A percentile compares a stretch with the other conserved stretches of the same genome.
Conservation (phyloP, 2,888 invertebrate species). For the Lochmaea capreae region DNA sequence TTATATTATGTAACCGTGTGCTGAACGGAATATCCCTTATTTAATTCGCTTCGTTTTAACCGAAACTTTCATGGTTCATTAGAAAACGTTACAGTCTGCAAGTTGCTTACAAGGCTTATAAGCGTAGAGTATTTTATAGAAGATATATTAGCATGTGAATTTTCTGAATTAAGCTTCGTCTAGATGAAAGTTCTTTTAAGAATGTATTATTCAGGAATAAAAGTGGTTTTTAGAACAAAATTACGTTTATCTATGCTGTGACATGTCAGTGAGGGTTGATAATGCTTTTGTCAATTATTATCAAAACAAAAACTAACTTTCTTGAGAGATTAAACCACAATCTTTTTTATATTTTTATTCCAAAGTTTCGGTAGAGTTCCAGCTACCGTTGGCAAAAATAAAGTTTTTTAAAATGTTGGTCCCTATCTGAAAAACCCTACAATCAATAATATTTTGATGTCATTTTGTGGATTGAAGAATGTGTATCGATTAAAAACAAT, state of each 20-base stretch:
- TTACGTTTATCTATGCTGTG: background rate
- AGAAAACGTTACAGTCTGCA: slow-evolving; percentile 5
- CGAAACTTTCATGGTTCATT: slow-evolving; percentile 12
- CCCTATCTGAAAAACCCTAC: too few species aligned
- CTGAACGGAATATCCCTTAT: slow-evolving; percentile 19
- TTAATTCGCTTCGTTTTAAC: background rate
- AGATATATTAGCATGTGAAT: background rate
- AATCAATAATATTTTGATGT: too few species aligned
- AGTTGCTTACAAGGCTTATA: slow-evolving; percentile 8
- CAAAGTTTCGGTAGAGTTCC: too few species aligned
- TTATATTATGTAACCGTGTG: slow-evolving; percentile 1
- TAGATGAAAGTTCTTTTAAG: background rate
- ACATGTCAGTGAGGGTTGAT: too few species aligned
- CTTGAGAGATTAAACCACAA: too few species aligned
- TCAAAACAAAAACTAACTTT: too few species aligned
- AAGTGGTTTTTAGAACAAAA: background rate
- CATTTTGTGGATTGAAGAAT: too few species aligned
- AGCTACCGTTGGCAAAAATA: too few species aligned
- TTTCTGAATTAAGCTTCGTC: background rate
- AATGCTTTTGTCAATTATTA: background rate
- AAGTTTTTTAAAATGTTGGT: too few species aligned
- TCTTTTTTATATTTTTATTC: too few species aligned
- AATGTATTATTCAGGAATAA: background rate
- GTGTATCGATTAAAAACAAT: too few species aligned
- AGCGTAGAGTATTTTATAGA: background rate